Base-by-base conservation (phyloP, 1,140 invertebrate species). In the Lepidurus apus region DNA sequence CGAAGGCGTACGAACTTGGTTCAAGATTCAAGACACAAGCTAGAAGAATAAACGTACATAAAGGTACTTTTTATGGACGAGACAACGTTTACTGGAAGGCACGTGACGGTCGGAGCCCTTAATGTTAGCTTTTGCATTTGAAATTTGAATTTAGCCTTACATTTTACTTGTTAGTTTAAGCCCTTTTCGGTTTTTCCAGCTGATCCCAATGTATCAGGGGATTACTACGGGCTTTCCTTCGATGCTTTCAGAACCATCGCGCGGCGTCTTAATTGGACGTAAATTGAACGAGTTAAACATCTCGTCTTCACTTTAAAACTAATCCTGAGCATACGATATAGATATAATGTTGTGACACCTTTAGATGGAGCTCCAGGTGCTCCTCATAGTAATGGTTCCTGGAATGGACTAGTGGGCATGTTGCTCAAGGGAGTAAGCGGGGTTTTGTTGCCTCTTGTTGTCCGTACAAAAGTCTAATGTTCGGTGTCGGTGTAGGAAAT, bases 391-490 rank as follows among this genome's bases (percentile, higher is more conserved):
- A 65, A 65, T 65, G 77, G 77, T 21, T 65, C 44, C 42, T 78
- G 77, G 77, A 78, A 78, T 42, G 77, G 77, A 42, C 42, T 78
- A 42, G 43, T 78, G 10, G 43, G 73, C 34, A 78, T 78, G 77
- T n/a, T 78, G n/a, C 17, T 74, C 9, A 73, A 78, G 21, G 44
- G 65, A 11, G 77, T 78, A 13, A 74, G 26, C 42, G 3, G 34
- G 34, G 34, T 34, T 34, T 34, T 34, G 34, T 4, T 34, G 34
- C 2, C 2, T 2, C 34, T 34, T 34, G 42, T 42, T 6, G 6
- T 73, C 24, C 21, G 76, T 74, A 74, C 42, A 53, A 43, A 11
- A 75, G 47, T 77, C n/a, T 42, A 11, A 34, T 34, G 34, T 34
- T 34, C 7, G 3, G 73, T 42, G 0, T 44, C 7, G 17, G 47